Conservation (phyloP, 2,888 invertebrate species). For the Caenorhabditis becei region DNA sequence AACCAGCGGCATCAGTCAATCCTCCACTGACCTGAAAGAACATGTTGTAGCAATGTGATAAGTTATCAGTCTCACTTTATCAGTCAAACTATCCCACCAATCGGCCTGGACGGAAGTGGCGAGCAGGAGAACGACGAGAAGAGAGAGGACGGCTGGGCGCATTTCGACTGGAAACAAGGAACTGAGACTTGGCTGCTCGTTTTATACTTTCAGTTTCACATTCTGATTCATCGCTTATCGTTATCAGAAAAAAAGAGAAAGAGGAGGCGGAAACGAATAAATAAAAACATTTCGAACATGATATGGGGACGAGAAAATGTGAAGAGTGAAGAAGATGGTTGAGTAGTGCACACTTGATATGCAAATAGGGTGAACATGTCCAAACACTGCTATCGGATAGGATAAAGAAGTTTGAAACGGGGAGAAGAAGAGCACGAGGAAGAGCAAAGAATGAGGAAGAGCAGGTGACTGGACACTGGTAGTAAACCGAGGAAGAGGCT, state of each 20-base stretch:
- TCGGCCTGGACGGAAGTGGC: conserved; percentile 63
- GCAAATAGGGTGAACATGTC: conserved; percentile 8
- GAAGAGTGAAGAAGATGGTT: neutral
- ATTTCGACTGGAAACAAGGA: neutral
- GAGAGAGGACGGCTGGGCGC: conserved; percentile 6
- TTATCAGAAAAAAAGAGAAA: conserved; percentile 1
- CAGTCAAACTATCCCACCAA: conserved; percentile 73
- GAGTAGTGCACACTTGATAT: conserved; percentile 7
- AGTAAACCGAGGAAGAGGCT: conserved; percentile 1
- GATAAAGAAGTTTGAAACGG: neutral
- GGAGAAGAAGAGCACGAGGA: conserved; percentile 4
- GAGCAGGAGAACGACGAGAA: conserved; percentile 19
- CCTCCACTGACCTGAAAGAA: conserved; percentile 46
- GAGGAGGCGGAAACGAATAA: conserved; percentile 1
- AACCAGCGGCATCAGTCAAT: conserved; percentile 64
- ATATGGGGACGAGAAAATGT: neutral
- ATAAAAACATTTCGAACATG: conserved; percentile 9
- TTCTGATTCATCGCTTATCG: conserved; percentile 7
- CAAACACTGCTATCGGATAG: conserved; percentile 13
- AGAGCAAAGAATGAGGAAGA: conserved; percentile 2
- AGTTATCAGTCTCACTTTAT: conserved; percentile 57
- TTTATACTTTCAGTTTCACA: conserved; percentile 7
- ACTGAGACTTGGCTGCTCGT: neutral
- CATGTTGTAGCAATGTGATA: too few relatives aligned
- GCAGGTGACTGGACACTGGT: neutral